Base-by-base conservation (phyloP, 2,113 vertebrate genomes). In the Callospermophilus lateralis region DNA sequence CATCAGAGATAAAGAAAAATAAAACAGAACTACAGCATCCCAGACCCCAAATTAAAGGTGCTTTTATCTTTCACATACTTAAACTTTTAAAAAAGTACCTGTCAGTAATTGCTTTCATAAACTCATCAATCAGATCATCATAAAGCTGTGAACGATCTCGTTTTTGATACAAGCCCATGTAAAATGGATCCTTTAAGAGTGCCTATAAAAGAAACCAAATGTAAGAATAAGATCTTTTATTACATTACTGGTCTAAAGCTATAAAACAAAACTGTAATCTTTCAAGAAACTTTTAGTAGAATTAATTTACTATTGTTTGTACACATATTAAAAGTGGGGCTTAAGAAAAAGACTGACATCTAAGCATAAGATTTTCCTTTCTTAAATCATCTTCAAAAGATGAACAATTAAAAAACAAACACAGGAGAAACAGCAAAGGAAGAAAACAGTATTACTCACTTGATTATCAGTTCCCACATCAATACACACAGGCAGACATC, bases 151-250 rank as follows among this genome's bases (percentile, higher is more conserved):
- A 99, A 70, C 99, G 99, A 85, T 99, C 99, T 67, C 99, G 98
- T 96, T 99, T 99, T 96, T 99, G 99, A 98, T 99, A 99, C 26
- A 99, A 98, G 30, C 99, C 99, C 99, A 99, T 99, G 94, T 99
- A 99, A 92, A 99, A 99, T 0, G 99, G 99, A 65, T 99, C 99
- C 79, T 99, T 99, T 3, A 99, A 98, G 22, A 99, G 98, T 0
- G 98, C 98, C 99, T 99, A 98, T 0, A 68, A 67, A 88, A 77
- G 8, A 88, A 42, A 80, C 0, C 90, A n/a, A 4, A 63, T 45
- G 17, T 3, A 94, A 86, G 97, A 74, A 79, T 72, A 84, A 90
- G 78, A 68, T 73, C 30, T 80, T 85, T 88, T 88, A 78, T 95
- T 90, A 85, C 1, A 83, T 39, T 80, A 95, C 9, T 92, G 83